These are phyloP conservation scores for Sipha maydis DNA, from an alignment of 2,888 invertebrate species.

Conservation along the genomic window DNA sequence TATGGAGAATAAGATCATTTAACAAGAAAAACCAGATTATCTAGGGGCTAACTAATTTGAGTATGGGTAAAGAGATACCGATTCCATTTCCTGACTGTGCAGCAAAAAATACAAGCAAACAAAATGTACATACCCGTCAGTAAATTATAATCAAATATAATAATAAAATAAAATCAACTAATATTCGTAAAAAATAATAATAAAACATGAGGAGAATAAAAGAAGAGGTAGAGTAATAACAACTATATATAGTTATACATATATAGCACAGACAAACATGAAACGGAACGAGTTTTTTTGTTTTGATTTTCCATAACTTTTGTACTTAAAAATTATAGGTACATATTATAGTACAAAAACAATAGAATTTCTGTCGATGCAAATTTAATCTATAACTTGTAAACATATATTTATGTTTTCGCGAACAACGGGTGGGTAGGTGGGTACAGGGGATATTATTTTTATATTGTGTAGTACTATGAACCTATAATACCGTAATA, in stretches of 20 bases:
- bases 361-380: background rate
- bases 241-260: background rate
- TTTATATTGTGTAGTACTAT: too few relatives aligned
- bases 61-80: background rate
- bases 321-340: background rate
- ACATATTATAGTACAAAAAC: background rate
- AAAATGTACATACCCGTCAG: conserved; percentile 43
- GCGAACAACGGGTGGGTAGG: too few relatives aligned
- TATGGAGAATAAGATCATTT: background rate
- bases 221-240: background rate
- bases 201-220: conserved; percentile 1
- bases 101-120: background rate
- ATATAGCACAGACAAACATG: background rate
- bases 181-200: conserved; percentile 14
- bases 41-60: background rate
- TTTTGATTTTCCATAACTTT: background rate
- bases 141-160: conserved; percentile 2
- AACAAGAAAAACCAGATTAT: background rate
- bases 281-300: background rate
- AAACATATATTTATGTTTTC: too few relatives aligned
- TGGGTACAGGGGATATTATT: background rate
- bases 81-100: background rate
- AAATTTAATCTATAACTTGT: background rate
- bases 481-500: too few relatives aligned
- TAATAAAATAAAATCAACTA: conserved; percentile 23